Evolutionary conservation across 2,113 vertebrate genomes (phyloP), one percentile per base, ranked within the genome.

Genomic region (Synodontis membranacea): DNA sequence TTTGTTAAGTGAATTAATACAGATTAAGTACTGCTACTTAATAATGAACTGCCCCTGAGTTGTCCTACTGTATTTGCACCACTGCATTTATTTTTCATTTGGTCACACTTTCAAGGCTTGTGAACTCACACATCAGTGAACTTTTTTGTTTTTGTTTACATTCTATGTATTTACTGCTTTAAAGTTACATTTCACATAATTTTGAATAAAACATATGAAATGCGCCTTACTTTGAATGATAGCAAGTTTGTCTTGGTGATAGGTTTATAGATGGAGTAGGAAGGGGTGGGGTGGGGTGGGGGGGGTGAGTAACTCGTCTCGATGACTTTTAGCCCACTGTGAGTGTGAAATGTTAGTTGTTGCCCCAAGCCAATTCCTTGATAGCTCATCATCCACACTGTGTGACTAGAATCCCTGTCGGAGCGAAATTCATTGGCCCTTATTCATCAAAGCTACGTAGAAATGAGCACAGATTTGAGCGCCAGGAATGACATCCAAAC

Each of bases 341-440:
- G 84, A 90, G 88, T 90, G 89, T 90, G 82, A 94, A 93, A 93
- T 92, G 93, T 93, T 92, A 91, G 91, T 90, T 89, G 87, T 84
- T 86, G 91, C 92, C 94, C 92, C 28, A 75, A 89, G 94, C 92
- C 91, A 88, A 68, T 91, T 90, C 90, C 92, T 92, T 92, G 93
- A 94, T 94, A 91, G 92, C 94, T 94, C 93, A 92, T 95, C 93
- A 93, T 94, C 92, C 92, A 92, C 90, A 93, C 92, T 93, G 92
- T 93, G 93, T 94, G 92, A 91, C 93, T 94, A 93, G 93, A 94
- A 94, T 93, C 94, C 94, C 93, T 93, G 93, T 88, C 91, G 93
- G 93, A 93, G 91, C 91, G 90, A 90, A 94, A 94, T 92, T 94
- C 91, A 94, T 54, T 74, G 50, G 52, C 50, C 68, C 83, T 58